Conservation (phyloP, 2,113 vertebrate genomes). For the Psilopsiagon aymara region DNA sequence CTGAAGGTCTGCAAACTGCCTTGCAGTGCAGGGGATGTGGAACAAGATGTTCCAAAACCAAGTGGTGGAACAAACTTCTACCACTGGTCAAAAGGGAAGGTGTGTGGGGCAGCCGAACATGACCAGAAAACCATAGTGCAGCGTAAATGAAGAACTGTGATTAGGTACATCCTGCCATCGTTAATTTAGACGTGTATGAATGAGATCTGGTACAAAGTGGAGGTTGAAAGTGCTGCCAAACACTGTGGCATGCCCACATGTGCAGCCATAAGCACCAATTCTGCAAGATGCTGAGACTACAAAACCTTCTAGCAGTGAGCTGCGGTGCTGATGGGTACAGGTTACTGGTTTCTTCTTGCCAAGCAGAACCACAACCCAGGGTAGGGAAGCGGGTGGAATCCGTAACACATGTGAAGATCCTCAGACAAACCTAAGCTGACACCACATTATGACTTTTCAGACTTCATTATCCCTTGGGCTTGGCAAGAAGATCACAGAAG, state of each 20-base stretch:
- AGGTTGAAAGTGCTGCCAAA: neutral
- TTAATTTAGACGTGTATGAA: neutral
- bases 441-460: neutral
- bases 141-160: neutral
- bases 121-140: neutral
- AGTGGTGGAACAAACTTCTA: neutral
- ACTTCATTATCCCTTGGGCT: neutral
- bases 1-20: neutral
- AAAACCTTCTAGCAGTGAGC: neutral
- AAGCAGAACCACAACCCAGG: neutral
- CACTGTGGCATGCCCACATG: accelerated
- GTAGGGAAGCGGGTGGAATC: neutral
- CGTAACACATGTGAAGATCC: accelerated
- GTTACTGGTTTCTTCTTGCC: neutral
- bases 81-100: neutral
- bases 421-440: neutral
- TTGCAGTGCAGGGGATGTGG: neutral
- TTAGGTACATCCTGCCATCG: neutral
- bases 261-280: accelerated
- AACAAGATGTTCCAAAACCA: neutral
- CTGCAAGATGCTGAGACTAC: neutral
- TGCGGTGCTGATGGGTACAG: too few relatives aligned
- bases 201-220: neutral
- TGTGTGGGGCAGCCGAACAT: neutral
- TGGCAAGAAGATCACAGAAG: neutral